phyloP scores from a whole-genome alignment of 2,888 invertebrate genomes.

The Netelia melanura region DNA sequence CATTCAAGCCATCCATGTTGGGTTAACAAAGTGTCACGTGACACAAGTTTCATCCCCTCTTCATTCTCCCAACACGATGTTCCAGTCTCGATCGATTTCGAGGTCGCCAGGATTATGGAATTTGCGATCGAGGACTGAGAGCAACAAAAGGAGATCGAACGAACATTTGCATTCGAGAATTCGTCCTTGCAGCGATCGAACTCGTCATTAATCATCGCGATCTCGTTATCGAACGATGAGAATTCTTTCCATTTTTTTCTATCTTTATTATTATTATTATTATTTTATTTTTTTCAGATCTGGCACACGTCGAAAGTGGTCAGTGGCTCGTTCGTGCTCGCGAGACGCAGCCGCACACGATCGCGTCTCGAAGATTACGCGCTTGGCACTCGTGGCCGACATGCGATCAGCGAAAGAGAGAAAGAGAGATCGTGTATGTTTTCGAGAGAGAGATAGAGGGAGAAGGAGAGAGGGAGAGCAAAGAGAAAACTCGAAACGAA shows the following conservation, averaged over 20 bases:
- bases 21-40: slow-evolving; percentile 5
- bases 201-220: not conserved
- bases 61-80: not conserved
- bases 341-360: not conserved
- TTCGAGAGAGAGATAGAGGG: not conserved
- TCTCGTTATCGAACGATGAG: no score
- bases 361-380: slow-evolving; percentile 6
- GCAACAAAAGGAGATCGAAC: not conserved
- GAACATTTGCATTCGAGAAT: not conserved
- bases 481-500: slow-evolving; percentile 47
- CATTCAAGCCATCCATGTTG: slow-evolving; percentile 19
- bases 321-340: not conserved
- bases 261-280: no score
- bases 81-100: slow-evolving; percentile 30
- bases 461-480: not conserved
- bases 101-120: slow-evolving; percentile 50
- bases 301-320: not conserved
- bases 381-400: slow-evolving; percentile 10
- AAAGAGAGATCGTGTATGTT: not conserved
- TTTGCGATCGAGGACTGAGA: slow-evolving; percentile 7
- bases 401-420: slow-evolving; percentile 2
- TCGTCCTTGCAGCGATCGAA: not conserved
- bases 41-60: not conserved
- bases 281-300: not conserved
- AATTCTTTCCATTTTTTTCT: no score